Conservation (phyloP, 2,113 vertebrate genomes). For the Hydrochoerus hydrochaeris region DNA sequence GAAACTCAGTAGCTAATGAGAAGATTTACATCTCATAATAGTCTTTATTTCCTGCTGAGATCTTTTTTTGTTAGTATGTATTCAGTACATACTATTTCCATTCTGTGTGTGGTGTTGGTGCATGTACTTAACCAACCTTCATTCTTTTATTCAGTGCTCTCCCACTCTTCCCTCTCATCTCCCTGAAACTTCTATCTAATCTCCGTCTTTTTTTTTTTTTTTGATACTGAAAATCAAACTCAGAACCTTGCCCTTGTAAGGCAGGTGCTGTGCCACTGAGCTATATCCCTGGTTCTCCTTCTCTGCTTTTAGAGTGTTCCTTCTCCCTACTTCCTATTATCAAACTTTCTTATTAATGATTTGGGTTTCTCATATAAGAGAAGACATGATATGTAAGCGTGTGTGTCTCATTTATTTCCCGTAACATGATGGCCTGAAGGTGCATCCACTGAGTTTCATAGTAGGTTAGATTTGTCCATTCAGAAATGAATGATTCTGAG, state of each 20-base stretch:
- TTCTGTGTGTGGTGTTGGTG: too few species aligned
- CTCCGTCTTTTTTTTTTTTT: too few species aligned
- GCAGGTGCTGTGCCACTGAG: too few species aligned
- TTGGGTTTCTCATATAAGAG: neutral
- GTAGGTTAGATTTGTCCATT: neutral
- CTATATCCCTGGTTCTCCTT: too few species aligned
- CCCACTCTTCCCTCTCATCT: neutral
- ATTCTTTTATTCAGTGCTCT: neutral
- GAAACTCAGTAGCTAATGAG: neutral
- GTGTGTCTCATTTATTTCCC: neutral
- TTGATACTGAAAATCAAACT: too few species aligned
- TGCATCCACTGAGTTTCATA: neutral
- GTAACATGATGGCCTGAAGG: neutral
- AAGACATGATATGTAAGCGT: neutral
- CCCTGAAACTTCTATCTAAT: too few species aligned
- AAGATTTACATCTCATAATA: neutral
- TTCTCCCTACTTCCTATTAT: neutral
- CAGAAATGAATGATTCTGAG: neutral
- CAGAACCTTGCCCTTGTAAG: too few species aligned
- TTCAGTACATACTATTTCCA: neutral
- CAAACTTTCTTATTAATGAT: neutral
- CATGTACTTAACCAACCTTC: neutral
- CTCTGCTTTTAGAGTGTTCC: neutral
- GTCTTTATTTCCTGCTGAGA: neutral
- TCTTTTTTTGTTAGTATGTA: neutral